Base-by-base conservation (phyloP, 2,888 invertebrate species). In the Cerastis rubricosa region DNA sequence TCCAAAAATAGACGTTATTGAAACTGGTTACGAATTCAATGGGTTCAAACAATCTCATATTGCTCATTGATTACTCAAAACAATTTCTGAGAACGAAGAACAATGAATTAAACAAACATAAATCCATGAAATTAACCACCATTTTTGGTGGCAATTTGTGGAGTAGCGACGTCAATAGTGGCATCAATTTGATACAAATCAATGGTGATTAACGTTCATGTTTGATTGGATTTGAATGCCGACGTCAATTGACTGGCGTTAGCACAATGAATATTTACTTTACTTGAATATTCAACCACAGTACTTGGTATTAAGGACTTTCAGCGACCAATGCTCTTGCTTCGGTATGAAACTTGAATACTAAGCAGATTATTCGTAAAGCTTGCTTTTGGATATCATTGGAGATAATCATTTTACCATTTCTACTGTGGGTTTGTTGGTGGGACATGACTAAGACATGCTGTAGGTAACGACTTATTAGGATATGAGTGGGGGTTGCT, bases 171-270 rank as follows among this genome's bases (percentile, higher is more conserved):
- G 45, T 74, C 74, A 70, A 64, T 71, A 74, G 43, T 54, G 68
- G n/a, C 81, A 81, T 73, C 72, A 72, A 84, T 85, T 80, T 73
- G 76, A 77, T 79, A 84, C 80, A 80, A 88, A 84, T 82, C 76
- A 75, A 67, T 63, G 51, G 77, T 85, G 77, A 88, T 89, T 85
- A 88, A 80, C 74, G 69, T 81, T 80, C 74, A 81, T 78, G 82
- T 87, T 83, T 85, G 81, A 86, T 87, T 88, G 76, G 69, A 75
- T 88, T 86, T 87, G 83, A 81, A 87, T 80, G 68, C 67, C 67
- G 63, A 51, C n/a, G 73, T 25, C 79, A 75, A 87, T 84, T 81
- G 74, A 73, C 73, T 65, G 64, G 54, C 68, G 65, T 84, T 81
- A 72, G 76, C 72, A 77, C 67, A 65, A 43, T 54, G 54, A 79